phyloP scores from a whole-genome alignment of 1,140 invertebrate genomes.

The Phymastichus coffea region DNA sequence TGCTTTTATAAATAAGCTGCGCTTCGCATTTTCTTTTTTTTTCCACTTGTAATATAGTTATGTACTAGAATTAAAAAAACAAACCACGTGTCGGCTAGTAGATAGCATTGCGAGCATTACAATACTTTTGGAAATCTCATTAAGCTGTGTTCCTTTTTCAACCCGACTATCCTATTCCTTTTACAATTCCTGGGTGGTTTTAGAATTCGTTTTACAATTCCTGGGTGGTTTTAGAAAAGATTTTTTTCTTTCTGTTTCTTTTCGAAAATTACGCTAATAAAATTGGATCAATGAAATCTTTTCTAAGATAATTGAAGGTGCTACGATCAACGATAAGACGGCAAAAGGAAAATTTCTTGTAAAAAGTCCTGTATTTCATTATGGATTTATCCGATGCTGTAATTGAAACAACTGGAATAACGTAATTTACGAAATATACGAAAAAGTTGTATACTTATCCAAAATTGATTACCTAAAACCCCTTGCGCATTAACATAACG shows the following conservation, averaged over 20 bases:
- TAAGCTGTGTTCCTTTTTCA: constrained; percentile 1
- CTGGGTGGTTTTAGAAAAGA: constrained; percentile 1
- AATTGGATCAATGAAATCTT: background rate
- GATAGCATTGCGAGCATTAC: background rate
- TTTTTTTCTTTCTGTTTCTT: background rate
- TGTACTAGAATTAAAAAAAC: constrained; percentile 4
- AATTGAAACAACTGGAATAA: background rate
- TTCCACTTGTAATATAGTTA: constrained; percentile 20
- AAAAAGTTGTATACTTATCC: constrained; percentile 6
- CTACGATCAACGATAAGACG: background rate
- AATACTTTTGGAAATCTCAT: background rate
- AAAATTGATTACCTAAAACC: too few relatives aligned
- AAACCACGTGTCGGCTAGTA: background rate
- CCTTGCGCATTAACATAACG: too few relatives aligned
- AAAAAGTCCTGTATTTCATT: constrained; percentile 13
- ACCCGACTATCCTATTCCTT: background rate
- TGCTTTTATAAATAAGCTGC: constrained; percentile 15
- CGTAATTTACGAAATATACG: background rate
- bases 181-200: too few relatives aligned
- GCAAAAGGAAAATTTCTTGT: constrained; percentile 12
- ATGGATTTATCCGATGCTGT: background rate
- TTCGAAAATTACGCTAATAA: too few relatives aligned
- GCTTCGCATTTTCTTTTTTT: constrained; percentile 4
- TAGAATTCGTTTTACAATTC: background rate
- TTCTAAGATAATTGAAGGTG: constrained; percentile 9